These are phyloP conservation scores for Leptopilina clavipes DNA, from an alignment of 1,140 invertebrate genomes.

Conservation along the genomic window DNA sequence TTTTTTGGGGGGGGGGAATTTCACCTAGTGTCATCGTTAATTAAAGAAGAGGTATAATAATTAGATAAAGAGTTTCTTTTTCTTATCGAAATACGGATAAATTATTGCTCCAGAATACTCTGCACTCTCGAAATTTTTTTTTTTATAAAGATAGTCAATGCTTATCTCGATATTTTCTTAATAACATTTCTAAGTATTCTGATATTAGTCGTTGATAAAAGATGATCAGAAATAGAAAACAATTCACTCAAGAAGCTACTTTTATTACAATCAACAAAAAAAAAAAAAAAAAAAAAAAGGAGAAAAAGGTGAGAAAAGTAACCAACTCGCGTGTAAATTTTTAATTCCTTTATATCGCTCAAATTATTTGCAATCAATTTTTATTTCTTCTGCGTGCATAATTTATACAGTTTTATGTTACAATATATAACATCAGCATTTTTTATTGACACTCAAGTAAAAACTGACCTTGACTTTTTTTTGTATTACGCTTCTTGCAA, in stretches of 20 bases:
- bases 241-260: not conserved
- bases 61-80: not conserved
- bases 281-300: not conserved
- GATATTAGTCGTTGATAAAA: not conserved
- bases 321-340: not conserved
- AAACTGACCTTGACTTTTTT: slow-evolving; percentile 16
- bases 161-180: slow-evolving; percentile 1
- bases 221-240: slow-evolving; percentile 3
- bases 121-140: not conserved
- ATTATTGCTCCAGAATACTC: not conserved
- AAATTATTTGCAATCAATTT: too few relatives aligned
- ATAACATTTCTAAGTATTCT: slow-evolving; percentile 17
- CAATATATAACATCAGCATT: too few relatives aligned
- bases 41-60: not conserved
- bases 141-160: not conserved
- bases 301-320: not conserved
- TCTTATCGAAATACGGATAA: slow-evolving; percentile 15
- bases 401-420: too few relatives aligned
- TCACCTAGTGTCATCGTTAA: not conserved
- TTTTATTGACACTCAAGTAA: not conserved
- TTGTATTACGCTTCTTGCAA: not conserved
- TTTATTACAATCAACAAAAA: not conserved
- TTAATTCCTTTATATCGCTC: too few relatives aligned
- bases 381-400: too few relatives aligned
- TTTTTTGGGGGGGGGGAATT: too few relatives aligned